A percentile compares a stretch with the other conserved stretches of the same genome.
Conservation (phyloP, 2,888 invertebrate genomes). For the Agapostemon virescens region DNA sequence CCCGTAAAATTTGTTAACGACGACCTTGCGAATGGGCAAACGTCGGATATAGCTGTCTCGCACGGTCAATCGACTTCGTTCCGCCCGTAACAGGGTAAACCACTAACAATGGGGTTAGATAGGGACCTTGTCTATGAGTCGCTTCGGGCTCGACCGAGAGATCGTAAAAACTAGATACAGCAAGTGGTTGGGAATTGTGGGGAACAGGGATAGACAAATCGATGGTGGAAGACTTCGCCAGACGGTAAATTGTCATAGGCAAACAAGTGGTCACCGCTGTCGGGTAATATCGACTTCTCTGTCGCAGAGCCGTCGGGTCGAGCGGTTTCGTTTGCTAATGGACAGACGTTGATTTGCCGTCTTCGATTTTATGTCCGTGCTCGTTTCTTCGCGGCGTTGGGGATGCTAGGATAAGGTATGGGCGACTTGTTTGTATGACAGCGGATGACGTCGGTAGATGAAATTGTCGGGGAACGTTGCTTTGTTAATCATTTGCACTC, state of each 20-base stretch:
- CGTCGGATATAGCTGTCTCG: not conserved
- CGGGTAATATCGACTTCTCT: slow-evolving; percentile 16
- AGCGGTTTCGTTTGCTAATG: not conserved
- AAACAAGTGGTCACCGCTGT: slow-evolving; percentile 29
- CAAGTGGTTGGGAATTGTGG: slow-evolving; percentile 12
- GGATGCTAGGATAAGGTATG: not conserved
- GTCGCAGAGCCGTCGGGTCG: not conserved
- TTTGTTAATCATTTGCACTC: too few species aligned
- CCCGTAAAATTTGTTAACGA: not conserved
- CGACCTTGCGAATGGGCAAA: not conserved
- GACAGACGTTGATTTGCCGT: slow-evolving; percentile 22
- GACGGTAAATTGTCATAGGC: slow-evolving; percentile 19
- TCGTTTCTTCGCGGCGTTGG: not conserved
- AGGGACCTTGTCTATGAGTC: not conserved
- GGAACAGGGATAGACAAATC: slow-evolving; percentile 41
- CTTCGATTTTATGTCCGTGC: not conserved
- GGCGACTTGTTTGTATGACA: slow-evolving; percentile 10
- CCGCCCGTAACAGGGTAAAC: slow-evolving; percentile 4
- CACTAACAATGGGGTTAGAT: not conserved
- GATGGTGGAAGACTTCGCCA: slow-evolving; percentile 17
- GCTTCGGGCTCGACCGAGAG: not conserved
- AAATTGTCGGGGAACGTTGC: not conserved
- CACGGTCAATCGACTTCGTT: slow-evolving; percentile 2
- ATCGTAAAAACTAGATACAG: slow-evolving; percentile 6
- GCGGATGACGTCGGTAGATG: slow-evolving; percentile 13